These are phyloP conservation scores for Caenorhabditis sp. DNA, from an alignment of 2,888 invertebrate species.

Conservation along the genomic window DNA sequence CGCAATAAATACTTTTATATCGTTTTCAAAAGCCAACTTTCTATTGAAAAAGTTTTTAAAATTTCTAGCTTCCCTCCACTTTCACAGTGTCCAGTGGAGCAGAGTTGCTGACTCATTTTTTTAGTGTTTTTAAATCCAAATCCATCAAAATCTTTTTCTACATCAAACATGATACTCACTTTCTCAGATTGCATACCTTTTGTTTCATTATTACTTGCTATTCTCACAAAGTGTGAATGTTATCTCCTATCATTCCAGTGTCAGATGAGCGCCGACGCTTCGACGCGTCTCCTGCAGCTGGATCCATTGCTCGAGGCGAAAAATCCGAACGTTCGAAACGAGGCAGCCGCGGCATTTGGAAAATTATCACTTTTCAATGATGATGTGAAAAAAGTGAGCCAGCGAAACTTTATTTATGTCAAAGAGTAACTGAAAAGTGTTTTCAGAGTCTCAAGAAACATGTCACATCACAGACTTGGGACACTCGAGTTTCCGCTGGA, in stretches of 20 bases:
- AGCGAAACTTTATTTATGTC: neutral
- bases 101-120: neutral
- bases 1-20: too few species aligned
- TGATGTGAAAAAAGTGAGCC: conserved; percentile 67
- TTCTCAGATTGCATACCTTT: too few species aligned
- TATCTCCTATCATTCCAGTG: conserved; percentile 16
- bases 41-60: neutral
- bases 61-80: conserved; percentile 2
- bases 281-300: conserved; percentile 73
- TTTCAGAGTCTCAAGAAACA: conserved; percentile 69
- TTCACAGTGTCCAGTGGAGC: conserved; percentile 16
- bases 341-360: conserved; percentile 76
- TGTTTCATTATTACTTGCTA: neutral
- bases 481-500: conserved; percentile 78
- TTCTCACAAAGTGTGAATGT: neutral
- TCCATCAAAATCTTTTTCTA: neutral
- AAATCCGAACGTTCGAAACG: conserved; percentile 78
- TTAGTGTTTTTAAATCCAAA: neutral
- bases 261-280: conserved; percentile 57
- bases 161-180: too few species aligned
- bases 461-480: conserved; percentile 75
- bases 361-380: conserved; percentile 75
- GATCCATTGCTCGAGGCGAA: conserved; percentile 78
- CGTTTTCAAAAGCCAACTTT: neutral
- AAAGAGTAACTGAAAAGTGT: neutral